Percentiles rank a stretch among this genome's conserved stretches.
Conservation (phyloP, 30 jellyfish, hydroid and myxozoan species). For the Calvadosia cruxmelitensis region DNA sequence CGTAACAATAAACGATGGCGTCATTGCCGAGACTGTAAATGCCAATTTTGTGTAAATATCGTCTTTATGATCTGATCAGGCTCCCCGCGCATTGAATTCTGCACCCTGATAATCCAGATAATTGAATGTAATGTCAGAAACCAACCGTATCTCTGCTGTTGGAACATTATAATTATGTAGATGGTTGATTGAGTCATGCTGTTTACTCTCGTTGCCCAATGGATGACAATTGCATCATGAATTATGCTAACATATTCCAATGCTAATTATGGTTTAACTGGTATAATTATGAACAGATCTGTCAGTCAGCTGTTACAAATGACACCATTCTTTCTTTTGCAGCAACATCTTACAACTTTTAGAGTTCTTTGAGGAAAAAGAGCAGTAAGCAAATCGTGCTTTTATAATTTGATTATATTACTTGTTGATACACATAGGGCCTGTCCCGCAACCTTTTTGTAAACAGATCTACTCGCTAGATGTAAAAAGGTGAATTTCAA, state of each 20-base stretch:
- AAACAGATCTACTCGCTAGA: not conserved
- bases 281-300: too few species aligned
- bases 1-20: not conserved
- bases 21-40: not conserved
- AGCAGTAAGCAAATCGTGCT: slow-evolving; percentile 20
- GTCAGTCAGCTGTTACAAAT: not conserved
- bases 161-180: too few species aligned
- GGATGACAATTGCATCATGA: too few species aligned
- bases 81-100: too few species aligned
- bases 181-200: too few species aligned
- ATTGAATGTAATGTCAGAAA: too few species aligned
- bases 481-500: not conserved
- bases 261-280: too few species aligned
- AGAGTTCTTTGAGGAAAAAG: slow-evolving; percentile 81
- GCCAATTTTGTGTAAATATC: not conserved
- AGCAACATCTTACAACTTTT: slow-evolving; percentile 61
- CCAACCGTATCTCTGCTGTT: too few species aligned
- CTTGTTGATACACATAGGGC: not conserved
- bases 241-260: too few species aligned
- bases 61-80: too few species aligned
- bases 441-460: not conserved
- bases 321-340: not conserved
- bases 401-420: not conserved
- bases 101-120: too few species aligned
- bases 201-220: too few species aligned